Evolutionary conservation across 2,888 invertebrate species (phyloP), one percentile per base, ranked within the genome.

Genomic region (Lordiphosa fenestrarum): DNA sequence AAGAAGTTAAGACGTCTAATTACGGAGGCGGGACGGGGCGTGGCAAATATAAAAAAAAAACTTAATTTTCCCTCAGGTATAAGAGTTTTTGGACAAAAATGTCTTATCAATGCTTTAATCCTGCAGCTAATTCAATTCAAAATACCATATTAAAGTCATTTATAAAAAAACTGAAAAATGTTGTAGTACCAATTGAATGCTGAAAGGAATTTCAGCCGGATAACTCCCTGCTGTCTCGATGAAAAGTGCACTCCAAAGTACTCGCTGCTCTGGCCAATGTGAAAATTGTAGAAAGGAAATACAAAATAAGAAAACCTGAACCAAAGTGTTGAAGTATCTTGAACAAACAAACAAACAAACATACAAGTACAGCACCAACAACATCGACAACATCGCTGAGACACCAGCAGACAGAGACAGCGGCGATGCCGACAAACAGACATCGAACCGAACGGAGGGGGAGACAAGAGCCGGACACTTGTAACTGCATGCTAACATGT

Each of bases 401-500:
- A 52, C 63, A 52, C 53, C 36, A 23, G 13, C 21, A 52, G 57
- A 41, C 55, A 56, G 40, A 53, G 60, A 30, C 30, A 30, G 30
- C 30, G 30, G 30, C 30, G 30, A 68, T 48, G 71, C 74, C 62
- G 74, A 66, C 70, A 74, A 71, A 63, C 30, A 30, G 30, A 30
- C 30, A 30, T 30, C 30, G 30, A 30, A 30, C 30, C 30, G 30
- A 30, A 9, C 30, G 30, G 30, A 30, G 30, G 30, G 30, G 30
- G 30, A 30, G 30, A 40, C 48, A 49, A 47, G 64, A 42, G 52
- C 19, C 56, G 53, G 57, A 77, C 81, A 77, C 76, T 73, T 77
- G 76, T 76, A 77, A 69, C 64, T 69, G 66, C 81, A 73, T 68
- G 81, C 81, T 80, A 80, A 81, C 81, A 77, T 81, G 74, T 72